Percentiles rank a stretch among this genome's conserved stretches.
Conservation (phyloP, 2,888 invertebrate species). For the Noctua comes region DNA sequence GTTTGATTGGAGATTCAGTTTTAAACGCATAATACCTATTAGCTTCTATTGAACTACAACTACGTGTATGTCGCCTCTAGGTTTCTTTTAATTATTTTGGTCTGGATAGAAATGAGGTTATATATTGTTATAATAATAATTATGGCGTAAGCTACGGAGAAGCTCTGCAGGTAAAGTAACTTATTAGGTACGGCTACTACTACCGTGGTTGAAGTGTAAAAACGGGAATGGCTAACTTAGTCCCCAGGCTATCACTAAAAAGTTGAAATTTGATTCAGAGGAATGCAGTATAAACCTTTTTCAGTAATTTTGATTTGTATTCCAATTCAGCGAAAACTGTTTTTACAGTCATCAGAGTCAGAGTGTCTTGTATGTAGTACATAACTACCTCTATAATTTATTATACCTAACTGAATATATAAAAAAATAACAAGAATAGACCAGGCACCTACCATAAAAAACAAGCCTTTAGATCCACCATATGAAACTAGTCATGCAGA, state of each 20-base stretch:
- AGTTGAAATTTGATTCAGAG: not conserved
- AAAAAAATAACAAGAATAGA: not conserved
- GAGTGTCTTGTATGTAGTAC: not conserved
- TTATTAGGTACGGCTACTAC: not conserved
- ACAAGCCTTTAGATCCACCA: not conserved
- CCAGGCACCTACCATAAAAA: not conserved
- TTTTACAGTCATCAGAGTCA: too few species aligned
- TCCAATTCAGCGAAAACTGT: not conserved
- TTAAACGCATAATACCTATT: not conserved
- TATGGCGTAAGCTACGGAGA: too few species aligned
- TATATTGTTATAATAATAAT: not conserved
- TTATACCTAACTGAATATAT: not conserved
- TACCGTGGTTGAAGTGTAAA: not conserved
- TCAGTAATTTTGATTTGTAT: not conserved
- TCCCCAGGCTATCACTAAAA: not conserved
- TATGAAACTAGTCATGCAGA: slow-evolving; percentile 19
- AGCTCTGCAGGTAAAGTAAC: too few species aligned
- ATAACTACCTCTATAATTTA: not conserved
- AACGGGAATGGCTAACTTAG: not conserved
- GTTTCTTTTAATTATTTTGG: slow-evolving; percentile 7
- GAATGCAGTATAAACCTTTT: not conserved
- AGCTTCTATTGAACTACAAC: not conserved
- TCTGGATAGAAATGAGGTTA: slow-evolving; percentile 1
- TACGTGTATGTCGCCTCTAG: not conserved
- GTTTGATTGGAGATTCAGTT: not conserved